phyloP scores from a whole-genome alignment of 2,888 invertebrate genomes.

The Drosophila longiperda region DNA sequence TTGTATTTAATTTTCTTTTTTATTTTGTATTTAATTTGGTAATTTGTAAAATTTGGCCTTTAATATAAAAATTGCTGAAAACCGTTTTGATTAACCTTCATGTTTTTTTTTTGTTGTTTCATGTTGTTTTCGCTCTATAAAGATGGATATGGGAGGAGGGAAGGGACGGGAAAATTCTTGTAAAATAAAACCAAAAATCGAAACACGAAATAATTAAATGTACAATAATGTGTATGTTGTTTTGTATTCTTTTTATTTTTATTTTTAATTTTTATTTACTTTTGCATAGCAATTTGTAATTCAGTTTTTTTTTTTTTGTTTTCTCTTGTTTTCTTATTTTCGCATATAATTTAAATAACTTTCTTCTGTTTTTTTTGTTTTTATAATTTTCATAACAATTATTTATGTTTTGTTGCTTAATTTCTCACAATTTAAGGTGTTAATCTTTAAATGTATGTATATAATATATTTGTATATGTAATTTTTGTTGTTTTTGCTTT shows the following conservation, averaged over 20 bases:
- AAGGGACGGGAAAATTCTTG: constrained; percentile 11
- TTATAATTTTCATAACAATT: constrained; percentile 72
- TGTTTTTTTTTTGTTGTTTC: constrained; percentile 23
- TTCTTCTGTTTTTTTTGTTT: constrained; percentile 18
- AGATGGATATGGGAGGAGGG: constrained; percentile 37
- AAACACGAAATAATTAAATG: constrained; percentile 51
- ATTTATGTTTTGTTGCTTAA: constrained; percentile 51
- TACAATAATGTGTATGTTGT: constrained; percentile 58
- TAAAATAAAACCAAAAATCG: constrained; percentile 65
- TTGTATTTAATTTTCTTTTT: constrained; percentile 19
- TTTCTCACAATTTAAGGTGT: constrained; percentile 57
- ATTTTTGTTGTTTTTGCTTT: constrained; percentile 24
- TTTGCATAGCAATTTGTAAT: constrained; percentile 70
- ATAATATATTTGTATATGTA: constrained; percentile 27
- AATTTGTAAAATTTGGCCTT: constrained; percentile 77
- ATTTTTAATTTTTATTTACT: constrained; percentile 32
- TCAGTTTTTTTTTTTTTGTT: constrained; percentile 33
- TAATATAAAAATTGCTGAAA: constrained; percentile 77
- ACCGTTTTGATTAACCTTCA: constrained; percentile 74
- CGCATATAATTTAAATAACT: constrained; percentile 67
- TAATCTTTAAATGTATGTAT: constrained; percentile 50
- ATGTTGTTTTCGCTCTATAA: constrained; percentile 26
- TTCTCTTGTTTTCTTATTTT: constrained; percentile 32
- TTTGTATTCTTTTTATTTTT: constrained; percentile 36
- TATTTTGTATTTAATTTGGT: constrained; percentile 26